Conservation (phyloP, 2,113 vertebrate species). For the Panthera uncia region DNA sequence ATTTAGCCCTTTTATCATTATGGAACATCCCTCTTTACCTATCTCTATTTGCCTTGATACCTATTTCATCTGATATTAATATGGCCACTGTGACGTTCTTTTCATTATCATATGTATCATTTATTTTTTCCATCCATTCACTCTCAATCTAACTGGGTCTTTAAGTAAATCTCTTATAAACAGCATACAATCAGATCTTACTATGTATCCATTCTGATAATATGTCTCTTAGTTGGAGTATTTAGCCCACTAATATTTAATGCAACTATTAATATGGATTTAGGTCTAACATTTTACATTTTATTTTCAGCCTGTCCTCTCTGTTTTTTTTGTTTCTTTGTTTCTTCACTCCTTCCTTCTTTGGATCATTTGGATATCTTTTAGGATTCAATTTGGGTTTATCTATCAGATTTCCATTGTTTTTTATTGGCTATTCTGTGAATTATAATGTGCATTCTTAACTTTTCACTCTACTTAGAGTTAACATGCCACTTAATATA, state of each 20-base stretch:
- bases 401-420: not conserved
- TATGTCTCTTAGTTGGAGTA: not conserved
- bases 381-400: not conserved
- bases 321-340: not conserved
- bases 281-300: not conserved
- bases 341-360: not conserved
- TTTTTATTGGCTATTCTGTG: not conserved
- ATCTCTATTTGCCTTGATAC: not conserved
- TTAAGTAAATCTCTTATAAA: not conserved
- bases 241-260: not conserved
- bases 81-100: not conserved
- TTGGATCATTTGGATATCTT: not conserved
- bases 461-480: not conserved
- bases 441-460: not conserved
- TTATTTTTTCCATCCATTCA: constrained; percentile 8
- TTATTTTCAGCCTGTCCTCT: not conserved
- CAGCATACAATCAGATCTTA: not conserved
- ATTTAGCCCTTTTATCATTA: not conserved
- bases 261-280: not conserved
- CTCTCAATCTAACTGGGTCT: not conserved
- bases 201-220: not conserved
- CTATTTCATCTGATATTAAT: not conserved
- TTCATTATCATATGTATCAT: not conserved
- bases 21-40: not conserved
- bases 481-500: constrained; percentile 1